Evolutionary conservation across 1,140 invertebrate species (phyloP), one percentile per base, ranked within the genome.

Genomic region (Polypedilum pembai): DNA sequence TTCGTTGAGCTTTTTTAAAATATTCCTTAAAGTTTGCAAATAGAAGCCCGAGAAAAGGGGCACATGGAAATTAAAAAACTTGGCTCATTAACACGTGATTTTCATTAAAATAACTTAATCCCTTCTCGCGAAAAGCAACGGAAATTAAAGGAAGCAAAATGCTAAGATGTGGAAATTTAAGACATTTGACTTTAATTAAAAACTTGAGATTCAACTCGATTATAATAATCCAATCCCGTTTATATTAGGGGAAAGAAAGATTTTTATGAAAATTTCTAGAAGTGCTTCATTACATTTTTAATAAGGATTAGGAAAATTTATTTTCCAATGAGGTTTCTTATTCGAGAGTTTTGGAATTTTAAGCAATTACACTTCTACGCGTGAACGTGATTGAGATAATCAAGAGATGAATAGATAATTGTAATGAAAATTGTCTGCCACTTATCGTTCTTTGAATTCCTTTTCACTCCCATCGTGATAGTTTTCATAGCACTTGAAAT

Each of bases 61-160:
- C n/a, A 56, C 45, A 56, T 56, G 65, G 5, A 69, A 69, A 8
- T 69, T 8, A 69, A 69, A 69, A 69, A 33, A 33, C n/a, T 69
- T 18, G 17, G 20, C 3, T 21, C 65, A 20, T 69, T 69, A 69
- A 69, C 65, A 69, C 65, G 65, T 69, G 20, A 69, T 69, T 69
- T 69, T 18, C 17, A 69, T 69, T 69, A 69, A 69, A 69, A 69
- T 69, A 69, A 69, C 65, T 69, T 69, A 69, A 69, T 69, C 65
- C 17, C 5, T 21, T 69, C 65, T 21, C 8, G 65, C 65, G 3
- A 8, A 21, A 69, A 56, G 45, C 12, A n/a, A 7, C 17, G 18
- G 65, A 69, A 20, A 7, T 20, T 69, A 5, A 69, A 20, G 15
- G 3, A 20, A 18, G 63, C 63, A 69, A n/a, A 56, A 15, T 33